Base-by-base conservation (phyloP, 2,888 invertebrate genomes). In the Anodontia alba region DNA sequence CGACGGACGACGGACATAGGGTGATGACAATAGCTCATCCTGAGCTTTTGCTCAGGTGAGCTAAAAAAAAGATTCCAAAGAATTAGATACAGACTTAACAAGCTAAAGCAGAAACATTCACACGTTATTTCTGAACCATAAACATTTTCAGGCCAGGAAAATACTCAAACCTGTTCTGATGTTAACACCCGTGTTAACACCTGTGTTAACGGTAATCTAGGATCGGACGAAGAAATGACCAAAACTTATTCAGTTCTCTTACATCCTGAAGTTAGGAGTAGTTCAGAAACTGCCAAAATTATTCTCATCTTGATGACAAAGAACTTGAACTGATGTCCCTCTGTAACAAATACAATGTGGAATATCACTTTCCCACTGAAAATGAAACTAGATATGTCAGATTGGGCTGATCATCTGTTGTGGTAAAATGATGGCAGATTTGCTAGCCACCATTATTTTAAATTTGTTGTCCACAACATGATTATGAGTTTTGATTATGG, bases 401-500 rank as follows among this genome's bases (percentile, higher is more conserved):
- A 78, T 8, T 77, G 77, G 78, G 46, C 20, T 46, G 46, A 46
- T 12, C 46, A 46, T 20, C 20, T 46, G 3, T 46, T 46, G 46
- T 46, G 77, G 33, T 29, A 33, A 10, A 29, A 62, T 3, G 33
- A 33, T 33, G 29, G 29, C 33, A 12, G 33, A 23, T 33, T 84
- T 87, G 68, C 46, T 46, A 8, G 17, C 15, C 46, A 46, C 20
- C 15, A 54, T 86, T 46, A 46, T 20, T 46, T 46, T 17, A 46
- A 46, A 20, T 46, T 46, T 20, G n/a, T 46, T 57, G 83, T 81
- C 5, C 87, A 67, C 62, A 87, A 87, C 49, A 87, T 86, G 38
- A 88, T 89, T 29, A 81, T 78, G 73, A n/a, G n/a, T n/a, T n/a
- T n/a, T n/a, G n/a, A n/a, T n/a, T n/a, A n/a, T n/a, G n/a, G n/a